Evolutionary conservation across 2,113 vertebrate species (phyloP).

Genomic region (rabbit (Oryctolagus cuniculus)): DNA sequence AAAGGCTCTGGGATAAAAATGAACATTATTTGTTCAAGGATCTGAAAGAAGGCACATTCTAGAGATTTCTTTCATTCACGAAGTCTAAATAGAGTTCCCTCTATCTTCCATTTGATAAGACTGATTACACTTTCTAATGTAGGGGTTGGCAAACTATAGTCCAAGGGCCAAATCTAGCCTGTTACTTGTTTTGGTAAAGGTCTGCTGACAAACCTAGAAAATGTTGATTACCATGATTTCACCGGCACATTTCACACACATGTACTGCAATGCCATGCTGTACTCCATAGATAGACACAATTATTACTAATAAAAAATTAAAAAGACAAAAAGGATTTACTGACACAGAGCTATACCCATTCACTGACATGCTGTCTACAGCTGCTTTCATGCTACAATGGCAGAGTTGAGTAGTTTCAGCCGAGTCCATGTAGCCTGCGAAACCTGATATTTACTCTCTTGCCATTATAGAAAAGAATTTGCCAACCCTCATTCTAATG

Average conservation of each 20-base stretch:
- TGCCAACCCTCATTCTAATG: neutral
- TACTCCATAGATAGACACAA: no score
- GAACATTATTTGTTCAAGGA: neutral
- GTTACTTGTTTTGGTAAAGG: no score
- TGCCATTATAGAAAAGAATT: neutral
- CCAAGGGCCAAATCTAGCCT: no score
- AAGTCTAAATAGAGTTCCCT: conserved; percentile 6
- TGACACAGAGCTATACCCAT: neutral
- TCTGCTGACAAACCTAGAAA: no score
- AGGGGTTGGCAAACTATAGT: neutral
- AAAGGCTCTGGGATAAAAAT: neutral
- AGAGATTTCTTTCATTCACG: neutral
- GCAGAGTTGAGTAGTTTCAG: neutral
- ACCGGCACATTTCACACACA: no score
- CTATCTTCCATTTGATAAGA: neutral
- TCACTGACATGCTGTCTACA: neutral
- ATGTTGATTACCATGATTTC: no score
- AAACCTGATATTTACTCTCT: neutral
- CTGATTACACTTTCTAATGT: neutral
- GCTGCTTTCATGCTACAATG: neutral
- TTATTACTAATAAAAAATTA: no score
- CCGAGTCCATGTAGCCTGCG: neutral
- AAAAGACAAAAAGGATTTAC: no score
- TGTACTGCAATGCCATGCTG: no score
- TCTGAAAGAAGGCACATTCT: neutral